A percentile compares a stretch with the other conserved stretches of the same genome.
phyloP scores from a whole-genome alignment of 1,140 invertebrate species.

The Scaptomyza graminum region DNA sequence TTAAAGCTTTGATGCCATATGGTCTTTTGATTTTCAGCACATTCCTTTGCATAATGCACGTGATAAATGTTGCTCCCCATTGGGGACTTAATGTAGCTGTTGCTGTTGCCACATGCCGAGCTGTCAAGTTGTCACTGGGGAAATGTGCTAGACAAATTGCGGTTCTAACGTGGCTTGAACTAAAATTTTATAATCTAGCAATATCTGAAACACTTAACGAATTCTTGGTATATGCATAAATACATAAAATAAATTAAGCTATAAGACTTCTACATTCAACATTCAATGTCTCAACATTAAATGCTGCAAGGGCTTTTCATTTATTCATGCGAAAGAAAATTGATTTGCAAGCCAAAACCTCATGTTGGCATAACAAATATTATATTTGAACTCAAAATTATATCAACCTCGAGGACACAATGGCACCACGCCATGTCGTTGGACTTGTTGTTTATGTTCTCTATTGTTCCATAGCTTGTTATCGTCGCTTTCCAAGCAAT shows the following conservation, averaged over 20 bases:
- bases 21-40: neutral
- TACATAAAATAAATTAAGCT: too few species aligned
- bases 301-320: conserved; percentile 13
- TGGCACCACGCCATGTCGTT: conserved; percentile 16
- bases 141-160: conserved; percentile 25
- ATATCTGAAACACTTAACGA: neutral
- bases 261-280: neutral
- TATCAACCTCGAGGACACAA: conserved; percentile 11
- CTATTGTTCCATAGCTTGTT: neutral
- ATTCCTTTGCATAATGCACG: conserved; percentile 8
- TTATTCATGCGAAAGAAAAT: conserved; percentile 22
- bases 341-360: conserved; percentile 19
- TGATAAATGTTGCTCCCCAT: neutral
- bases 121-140: conserved; percentile 32
- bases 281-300: neutral
- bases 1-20: neutral
- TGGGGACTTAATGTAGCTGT: conserved; percentile 5
- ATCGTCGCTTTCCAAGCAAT: conserved; percentile 17
- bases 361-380: conserved; percentile 53
- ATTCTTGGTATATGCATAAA: too few species aligned
- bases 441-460: neutral
- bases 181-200: neutral
- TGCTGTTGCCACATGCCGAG: conserved; percentile 27
- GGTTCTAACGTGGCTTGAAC: conserved; percentile 10
- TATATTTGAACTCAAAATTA: conserved; percentile 37